phyloP scores from a whole-genome alignment of 2,888 invertebrate species.

The Eupithecia vulgata region DNA sequence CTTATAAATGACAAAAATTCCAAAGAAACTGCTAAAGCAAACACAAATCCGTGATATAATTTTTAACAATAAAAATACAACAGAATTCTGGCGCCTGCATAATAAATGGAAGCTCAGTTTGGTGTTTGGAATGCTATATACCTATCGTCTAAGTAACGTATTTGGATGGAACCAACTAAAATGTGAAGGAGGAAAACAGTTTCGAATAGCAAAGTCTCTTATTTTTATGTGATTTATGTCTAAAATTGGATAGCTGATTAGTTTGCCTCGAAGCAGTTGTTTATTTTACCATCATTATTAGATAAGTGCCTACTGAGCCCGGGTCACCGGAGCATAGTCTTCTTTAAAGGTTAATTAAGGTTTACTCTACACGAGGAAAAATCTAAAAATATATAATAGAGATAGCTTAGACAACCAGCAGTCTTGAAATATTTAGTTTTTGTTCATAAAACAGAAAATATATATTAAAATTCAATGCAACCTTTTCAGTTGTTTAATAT shows the following conservation, averaged over 20 bases:
- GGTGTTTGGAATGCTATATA: constrained; percentile 7
- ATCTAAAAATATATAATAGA: no score
- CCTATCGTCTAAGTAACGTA: constrained; percentile 1
- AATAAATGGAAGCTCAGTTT: constrained; percentile 44
- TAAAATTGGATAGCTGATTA: not conserved
- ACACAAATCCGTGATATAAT: constrained; percentile 58
- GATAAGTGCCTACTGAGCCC: no score
- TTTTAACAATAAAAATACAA: constrained; percentile 51
- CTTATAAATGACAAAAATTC: constrained; percentile 4
- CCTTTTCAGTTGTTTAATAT: no score
- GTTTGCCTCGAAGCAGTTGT: not conserved
- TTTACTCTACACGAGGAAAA: no score
- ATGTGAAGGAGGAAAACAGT: constrained; percentile 9
- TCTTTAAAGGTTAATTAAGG: no score
- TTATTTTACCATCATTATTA: no score
- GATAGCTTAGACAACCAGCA: no score
- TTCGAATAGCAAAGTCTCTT: not conserved
- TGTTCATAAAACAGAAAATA: no score
- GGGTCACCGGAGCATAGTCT: no score
- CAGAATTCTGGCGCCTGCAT: constrained; percentile 63
- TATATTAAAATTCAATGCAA: no score
- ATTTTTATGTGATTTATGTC: not conserved
- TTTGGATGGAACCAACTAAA: constrained; percentile 9
- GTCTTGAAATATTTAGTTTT: no score
- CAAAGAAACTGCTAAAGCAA: constrained; percentile 12